A percentile compares a stretch with the other conserved stretches of the same genome.
Conservation (phyloP, 2,888 invertebrate species). For the Junonia oenone region DNA sequence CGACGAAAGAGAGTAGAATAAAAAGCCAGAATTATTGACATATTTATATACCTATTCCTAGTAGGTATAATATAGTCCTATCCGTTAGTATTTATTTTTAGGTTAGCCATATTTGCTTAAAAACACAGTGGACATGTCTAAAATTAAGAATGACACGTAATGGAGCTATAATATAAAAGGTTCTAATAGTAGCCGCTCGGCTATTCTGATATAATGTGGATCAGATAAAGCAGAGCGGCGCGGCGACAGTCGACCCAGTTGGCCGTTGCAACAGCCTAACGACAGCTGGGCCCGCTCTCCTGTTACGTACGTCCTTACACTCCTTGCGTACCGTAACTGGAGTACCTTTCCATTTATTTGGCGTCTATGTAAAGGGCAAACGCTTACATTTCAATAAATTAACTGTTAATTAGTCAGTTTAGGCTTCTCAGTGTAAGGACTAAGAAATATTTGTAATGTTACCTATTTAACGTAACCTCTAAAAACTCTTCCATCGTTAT, state of each 20-base stretch:
- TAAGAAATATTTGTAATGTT: too few relatives aligned
- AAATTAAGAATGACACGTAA: neutral
- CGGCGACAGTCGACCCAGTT: constrained; percentile 41
- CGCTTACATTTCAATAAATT: neutral
- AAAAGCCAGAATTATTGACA: too few relatives aligned
- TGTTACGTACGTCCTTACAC: constrained; percentile 17
- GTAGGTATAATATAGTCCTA: too few relatives aligned
- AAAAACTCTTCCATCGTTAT: too few relatives aligned
- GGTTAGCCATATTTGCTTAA: too few relatives aligned
- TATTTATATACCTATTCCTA: too few relatives aligned
- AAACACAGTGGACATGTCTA: too few relatives aligned
- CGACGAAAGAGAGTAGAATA: too few relatives aligned
- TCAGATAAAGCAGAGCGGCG: constrained; percentile 38
- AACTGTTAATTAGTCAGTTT: too few relatives aligned
- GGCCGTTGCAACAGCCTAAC: constrained; percentile 37
- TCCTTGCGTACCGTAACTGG: constrained; percentile 1
- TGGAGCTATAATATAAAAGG: neutral
- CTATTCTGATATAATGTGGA: constrained; percentile 27
- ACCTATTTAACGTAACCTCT: too few relatives aligned
- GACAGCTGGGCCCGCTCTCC: constrained; percentile 35
- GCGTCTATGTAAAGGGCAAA: neutral
- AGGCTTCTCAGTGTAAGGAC: too few relatives aligned
- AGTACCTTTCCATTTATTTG: constrained; percentile 5
- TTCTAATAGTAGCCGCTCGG: constrained; percentile 1
- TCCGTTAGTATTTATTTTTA: neutral